These are phyloP conservation scores for cat (Felis catus) DNA, from an alignment of 2,113 vertebrate species.

Conservation along the genomic window DNA sequence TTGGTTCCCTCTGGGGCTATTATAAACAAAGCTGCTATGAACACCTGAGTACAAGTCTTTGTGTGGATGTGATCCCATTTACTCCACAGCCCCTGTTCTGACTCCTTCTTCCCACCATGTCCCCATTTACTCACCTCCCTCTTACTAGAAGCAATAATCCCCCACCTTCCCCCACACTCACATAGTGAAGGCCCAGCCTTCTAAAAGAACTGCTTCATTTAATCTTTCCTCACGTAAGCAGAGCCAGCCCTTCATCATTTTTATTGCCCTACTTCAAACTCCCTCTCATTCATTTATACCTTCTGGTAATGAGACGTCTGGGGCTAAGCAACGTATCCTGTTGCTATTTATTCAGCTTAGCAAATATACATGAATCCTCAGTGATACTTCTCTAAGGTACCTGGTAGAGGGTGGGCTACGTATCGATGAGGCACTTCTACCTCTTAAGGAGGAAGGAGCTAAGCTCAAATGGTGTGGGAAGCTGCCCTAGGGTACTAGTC, in stretches of 20 bases:
- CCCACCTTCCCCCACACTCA: neutral
- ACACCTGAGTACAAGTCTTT: neutral
- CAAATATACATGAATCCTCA: neutral
- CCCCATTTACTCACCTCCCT: neutral
- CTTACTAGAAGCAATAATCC: neutral
- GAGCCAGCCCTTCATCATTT: constrained; percentile 37
- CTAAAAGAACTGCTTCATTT: constrained; percentile 9
- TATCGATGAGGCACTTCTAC: neutral
- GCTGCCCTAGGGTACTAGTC: neutral
- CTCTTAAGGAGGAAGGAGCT: neutral
- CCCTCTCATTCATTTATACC: constrained; percentile 3
- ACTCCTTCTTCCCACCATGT: neutral
- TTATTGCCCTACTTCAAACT: constrained; percentile 40
- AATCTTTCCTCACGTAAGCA: constrained; percentile 32
- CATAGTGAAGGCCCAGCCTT: neutral
- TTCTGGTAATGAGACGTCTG: constrained; percentile 15
- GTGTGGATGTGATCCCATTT: neutral
- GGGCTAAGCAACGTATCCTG: neutral
- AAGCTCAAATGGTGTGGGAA: neutral
- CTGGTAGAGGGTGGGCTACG: neutral
- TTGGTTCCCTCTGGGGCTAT: neutral
- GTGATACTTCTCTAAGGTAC: neutral
- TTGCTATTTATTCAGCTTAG: constrained; percentile 25
- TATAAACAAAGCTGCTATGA: neutral
- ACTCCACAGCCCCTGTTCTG: neutral